These are phyloP conservation scores for Sialis lutaria DNA, from an alignment of 2,888 invertebrate genomes.

Conservation along the genomic window DNA sequence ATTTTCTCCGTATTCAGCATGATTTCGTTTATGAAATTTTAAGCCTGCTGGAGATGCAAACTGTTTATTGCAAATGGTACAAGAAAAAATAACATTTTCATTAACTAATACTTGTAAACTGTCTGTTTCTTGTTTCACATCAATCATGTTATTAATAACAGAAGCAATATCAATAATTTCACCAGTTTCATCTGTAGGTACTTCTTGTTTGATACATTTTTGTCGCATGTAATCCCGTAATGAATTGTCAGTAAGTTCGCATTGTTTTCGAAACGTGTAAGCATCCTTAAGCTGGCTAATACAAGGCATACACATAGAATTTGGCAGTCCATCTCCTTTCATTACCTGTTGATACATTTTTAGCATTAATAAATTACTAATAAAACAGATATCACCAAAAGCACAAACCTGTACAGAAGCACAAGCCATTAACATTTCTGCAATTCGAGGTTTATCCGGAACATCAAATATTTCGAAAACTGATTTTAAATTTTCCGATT, in stretches of 20 bases:
- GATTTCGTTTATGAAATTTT: not conserved
- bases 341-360: not conserved
- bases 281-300: not conserved
- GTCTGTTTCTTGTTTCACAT: not conserved
- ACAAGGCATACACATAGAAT: constrained; percentile 2
- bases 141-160: not conserved
- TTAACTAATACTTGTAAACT: constrained; percentile 1
- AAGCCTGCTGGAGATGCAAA: not conserved
- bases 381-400: not conserved
- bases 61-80: not conserved
- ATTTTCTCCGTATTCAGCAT: not conserved
- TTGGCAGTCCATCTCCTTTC: constrained; percentile 3
- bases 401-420: constrained; percentile 3
- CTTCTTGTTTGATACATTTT: constrained; percentile 5
- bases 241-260: constrained; percentile 1
- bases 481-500: constrained; percentile 20
- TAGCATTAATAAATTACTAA: not conserved
- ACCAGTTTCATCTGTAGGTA: not conserved
- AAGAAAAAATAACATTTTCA: not conserved
- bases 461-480: constrained; percentile 20
- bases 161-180: not conserved
- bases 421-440: constrained; percentile 6
- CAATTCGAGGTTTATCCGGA: constrained; percentile 8
- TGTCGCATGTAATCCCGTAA: constrained; percentile 1
- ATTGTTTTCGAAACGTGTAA: constrained; percentile 4